Percentiles rank a stretch among this genome's conserved stretches.
Conservation (phyloP, 2,888 invertebrate species). For the Coenonympha glycerion region DNA sequence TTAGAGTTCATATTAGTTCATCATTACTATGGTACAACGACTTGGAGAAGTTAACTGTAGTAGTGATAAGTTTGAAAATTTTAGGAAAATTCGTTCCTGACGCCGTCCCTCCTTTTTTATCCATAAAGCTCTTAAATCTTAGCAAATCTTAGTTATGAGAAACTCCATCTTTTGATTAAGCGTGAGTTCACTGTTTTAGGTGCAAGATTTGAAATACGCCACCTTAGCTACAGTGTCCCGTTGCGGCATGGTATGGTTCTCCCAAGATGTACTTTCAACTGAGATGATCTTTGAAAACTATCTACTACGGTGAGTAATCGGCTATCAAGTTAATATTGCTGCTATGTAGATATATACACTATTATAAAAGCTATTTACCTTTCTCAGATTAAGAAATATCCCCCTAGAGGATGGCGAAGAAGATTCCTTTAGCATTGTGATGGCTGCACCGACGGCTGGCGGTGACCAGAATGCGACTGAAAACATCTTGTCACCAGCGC, state of each 20-base stretch:
- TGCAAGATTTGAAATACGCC: conserved; percentile 97
- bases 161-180: too few species aligned
- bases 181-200: conserved; percentile 44
- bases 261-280: conserved; percentile 97
- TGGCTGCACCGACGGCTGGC: conserved; percentile 74
- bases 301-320: conserved; percentile 74
- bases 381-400: conserved; percentile 83
- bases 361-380: too few species aligned
- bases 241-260: conserved; percentile 99
- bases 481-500: conserved; percentile 86
- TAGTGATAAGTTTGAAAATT: too few species aligned
- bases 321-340: neutral
- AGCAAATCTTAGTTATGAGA: too few species aligned
- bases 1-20: too few species aligned
- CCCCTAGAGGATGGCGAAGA: conserved; percentile 94
- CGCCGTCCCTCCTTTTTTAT: too few species aligned
- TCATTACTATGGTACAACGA: too few species aligned
- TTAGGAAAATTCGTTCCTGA: too few species aligned
- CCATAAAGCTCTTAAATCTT: too few species aligned
- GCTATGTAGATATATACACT: neutral
- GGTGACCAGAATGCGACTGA: conserved; percentile 80
- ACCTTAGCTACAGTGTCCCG: conserved; percentile 99
- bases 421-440: conserved; percentile 78
- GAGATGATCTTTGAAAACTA: conserved; percentile 99
- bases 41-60: too few species aligned